Conservation (phyloP, 2,888 invertebrate genomes). For the Leptogaster cylindrica region DNA sequence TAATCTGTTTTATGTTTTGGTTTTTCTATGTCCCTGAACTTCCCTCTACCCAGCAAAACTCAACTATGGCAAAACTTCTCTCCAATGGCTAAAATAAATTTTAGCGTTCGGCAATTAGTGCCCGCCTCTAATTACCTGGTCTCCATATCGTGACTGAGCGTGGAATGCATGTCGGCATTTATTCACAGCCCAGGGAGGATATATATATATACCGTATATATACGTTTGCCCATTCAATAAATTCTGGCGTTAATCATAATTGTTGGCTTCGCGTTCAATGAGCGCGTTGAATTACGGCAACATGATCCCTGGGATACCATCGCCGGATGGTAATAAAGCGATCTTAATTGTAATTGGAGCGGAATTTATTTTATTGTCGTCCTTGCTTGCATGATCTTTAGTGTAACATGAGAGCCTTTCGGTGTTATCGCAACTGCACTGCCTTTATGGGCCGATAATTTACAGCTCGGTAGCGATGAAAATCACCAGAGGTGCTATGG, state of each 20-base stretch:
- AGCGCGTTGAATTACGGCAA: conserved; percentile 45
- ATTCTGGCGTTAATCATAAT: conserved; percentile 46
- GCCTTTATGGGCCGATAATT: conserved; percentile 46
- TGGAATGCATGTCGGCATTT: conserved; percentile 19
- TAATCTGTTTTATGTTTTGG: too few species aligned
- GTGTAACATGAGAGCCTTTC: conserved; percentile 36
- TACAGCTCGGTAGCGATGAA: conserved; percentile 41
- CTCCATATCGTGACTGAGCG: conserved; percentile 23
- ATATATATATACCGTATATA: conserved; percentile 1
- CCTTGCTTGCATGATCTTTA: conserved; percentile 35
- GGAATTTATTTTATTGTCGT: conserved; percentile 47
- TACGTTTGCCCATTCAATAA: conserved; percentile 43
- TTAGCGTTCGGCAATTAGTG: conserved; percentile 18
- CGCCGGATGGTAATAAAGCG: conserved; percentile 44
- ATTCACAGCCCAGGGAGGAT: conserved; percentile 29
- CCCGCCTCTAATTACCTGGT: conserved; percentile 33
- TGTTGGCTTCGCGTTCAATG: conserved; percentile 17
- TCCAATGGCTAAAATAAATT: conserved; percentile 23
- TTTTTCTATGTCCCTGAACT: background rate
- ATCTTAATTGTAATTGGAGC: conserved; percentile 48
- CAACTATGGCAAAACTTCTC: too few species aligned
- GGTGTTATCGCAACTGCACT: conserved; percentile 35
- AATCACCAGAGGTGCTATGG: conserved; percentile 33
- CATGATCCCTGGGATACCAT: conserved; percentile 35
- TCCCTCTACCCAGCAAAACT: background rate